A percentile compares a stretch with the other conserved stretches of the same genome.
Conservation (phyloP, 1,140 invertebrate genomes). For the Drosophila saltans region DNA sequence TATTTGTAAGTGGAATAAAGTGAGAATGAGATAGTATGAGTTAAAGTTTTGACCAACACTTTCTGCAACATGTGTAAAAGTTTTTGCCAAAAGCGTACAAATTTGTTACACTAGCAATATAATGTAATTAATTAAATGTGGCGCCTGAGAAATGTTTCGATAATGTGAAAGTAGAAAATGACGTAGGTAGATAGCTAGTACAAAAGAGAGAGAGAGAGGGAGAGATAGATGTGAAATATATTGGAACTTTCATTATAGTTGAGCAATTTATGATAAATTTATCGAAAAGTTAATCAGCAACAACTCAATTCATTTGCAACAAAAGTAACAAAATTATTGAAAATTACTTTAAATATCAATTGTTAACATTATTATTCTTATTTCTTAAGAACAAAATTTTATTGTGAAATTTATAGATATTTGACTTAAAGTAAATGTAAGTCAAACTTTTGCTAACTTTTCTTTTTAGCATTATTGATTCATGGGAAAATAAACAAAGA, state of each 20-base stretch:
- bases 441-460: too few relatives aligned
- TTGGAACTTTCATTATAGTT: not conserved
- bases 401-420: too few relatives aligned
- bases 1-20: too few relatives aligned
- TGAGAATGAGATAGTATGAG: not conserved
- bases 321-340: too few relatives aligned
- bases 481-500: too few relatives aligned
- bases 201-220: not conserved
- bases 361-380: too few relatives aligned
- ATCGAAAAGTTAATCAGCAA: not conserved
- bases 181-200: not conserved
- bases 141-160: constrained; percentile 31
- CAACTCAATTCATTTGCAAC: not conserved
- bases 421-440: too few relatives aligned
- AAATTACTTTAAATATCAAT: too few relatives aligned
- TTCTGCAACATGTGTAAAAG: constrained; percentile 21
- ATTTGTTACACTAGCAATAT: constrained; percentile 23
- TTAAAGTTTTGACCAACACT: constrained; percentile 32
- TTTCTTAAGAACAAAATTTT: too few relatives aligned
- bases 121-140: constrained; percentile 51
- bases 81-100: constrained; percentile 44
- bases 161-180: constrained; percentile 25
- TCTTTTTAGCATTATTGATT: too few relatives aligned
- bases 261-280: not conserved
- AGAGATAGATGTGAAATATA: too few relatives aligned